These are phyloP conservation scores for Camptogramma bilineatum DNA, from an alignment of 2,888 invertebrate species.

Conservation along the genomic window DNA sequence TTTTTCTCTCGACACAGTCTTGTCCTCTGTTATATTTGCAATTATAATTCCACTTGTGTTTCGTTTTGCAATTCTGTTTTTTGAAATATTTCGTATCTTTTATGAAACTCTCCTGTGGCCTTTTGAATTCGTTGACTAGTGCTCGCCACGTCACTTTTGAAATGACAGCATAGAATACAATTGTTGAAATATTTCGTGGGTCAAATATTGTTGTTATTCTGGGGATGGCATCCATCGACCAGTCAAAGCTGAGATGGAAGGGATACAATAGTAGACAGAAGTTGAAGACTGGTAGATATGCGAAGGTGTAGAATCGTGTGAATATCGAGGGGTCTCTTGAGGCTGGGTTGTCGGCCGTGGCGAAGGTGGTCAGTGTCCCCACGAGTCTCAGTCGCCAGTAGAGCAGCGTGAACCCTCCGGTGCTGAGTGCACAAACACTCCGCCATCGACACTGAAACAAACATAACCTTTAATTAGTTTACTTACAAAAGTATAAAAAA, in stretches of 20 bases:
- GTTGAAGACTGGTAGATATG: constrained; percentile 96
- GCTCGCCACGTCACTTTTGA: constrained; percentile 76
- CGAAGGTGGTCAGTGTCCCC: constrained; percentile 91
- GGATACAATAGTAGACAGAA: constrained; percentile 95
- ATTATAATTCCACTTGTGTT: constrained; percentile 77
- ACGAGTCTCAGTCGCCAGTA: constrained; percentile 92
- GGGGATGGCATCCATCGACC: constrained; percentile 99
- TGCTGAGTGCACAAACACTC: constrained; percentile 88
- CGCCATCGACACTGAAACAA: constrained; percentile 89
- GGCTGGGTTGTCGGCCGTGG: constrained; percentile 98
- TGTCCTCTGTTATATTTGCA: constrained; percentile 73
- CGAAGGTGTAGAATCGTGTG: constrained; percentile 95
- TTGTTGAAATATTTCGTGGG: constrained; percentile 90
- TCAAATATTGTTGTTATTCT: constrained; percentile 92
- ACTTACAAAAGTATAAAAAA: neutral
- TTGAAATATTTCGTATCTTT: constrained; percentile 74
- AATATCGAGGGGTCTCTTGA: constrained; percentile 93
- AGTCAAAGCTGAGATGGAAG: constrained; percentile 96
- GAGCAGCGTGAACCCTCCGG: constrained; percentile 89
- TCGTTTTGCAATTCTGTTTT: constrained; percentile 73
- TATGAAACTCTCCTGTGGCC: constrained; percentile 62
- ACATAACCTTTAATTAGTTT: constrained; percentile 43
- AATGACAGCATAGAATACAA: constrained; percentile 89
- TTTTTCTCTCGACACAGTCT: constrained; percentile 75
- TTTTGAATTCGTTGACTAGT: constrained; percentile 69